phyloP scores from a whole-genome alignment of 2,888 invertebrate species.

The Isoperla grammatica region DNA sequence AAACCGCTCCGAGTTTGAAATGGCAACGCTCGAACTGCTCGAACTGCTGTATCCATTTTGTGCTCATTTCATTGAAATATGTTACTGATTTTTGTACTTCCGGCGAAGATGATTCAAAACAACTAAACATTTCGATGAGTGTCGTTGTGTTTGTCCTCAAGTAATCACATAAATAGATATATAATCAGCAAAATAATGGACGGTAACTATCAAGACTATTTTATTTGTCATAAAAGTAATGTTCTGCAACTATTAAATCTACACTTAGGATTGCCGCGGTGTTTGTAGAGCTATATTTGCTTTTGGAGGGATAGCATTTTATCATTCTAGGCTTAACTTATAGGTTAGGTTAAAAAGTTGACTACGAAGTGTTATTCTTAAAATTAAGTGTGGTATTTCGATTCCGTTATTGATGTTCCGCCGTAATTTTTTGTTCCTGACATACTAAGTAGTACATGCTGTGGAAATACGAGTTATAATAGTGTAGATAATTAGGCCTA shows the following conservation, averaged over 20 bases:
- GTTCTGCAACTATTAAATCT: neutral
- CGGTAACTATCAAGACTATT: conserved; percentile 21
- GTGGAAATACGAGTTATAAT: neutral
- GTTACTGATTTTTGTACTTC: neutral
- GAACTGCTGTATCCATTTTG: neutral
- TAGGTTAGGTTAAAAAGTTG: conserved; percentile 22
- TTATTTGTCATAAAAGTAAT: neutral
- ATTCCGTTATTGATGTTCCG: too few species aligned
- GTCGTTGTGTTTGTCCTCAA: conserved; percentile 9
- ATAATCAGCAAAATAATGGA: conserved; percentile 23
- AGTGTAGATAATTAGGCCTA: neutral
- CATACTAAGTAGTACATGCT: too few species aligned
- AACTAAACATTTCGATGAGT: conserved; percentile 25
- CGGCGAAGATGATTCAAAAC: conserved; percentile 30
- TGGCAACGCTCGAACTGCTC: neutral
- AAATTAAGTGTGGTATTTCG: too few species aligned
- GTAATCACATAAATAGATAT: neutral
- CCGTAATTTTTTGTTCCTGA: too few species aligned
- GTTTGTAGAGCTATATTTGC: conserved; percentile 5
- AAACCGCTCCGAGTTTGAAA: neutral
- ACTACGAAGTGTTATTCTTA: too few species aligned
- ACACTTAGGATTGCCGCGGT: neutral
- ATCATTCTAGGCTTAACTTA: conserved; percentile 19
- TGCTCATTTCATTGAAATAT: neutral
- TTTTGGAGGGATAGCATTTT: conserved; percentile 15